These are phyloP conservation scores for Brassicogethes aeneus DNA, from an alignment of 2,888 invertebrate genomes.

Conservation along the genomic window DNA sequence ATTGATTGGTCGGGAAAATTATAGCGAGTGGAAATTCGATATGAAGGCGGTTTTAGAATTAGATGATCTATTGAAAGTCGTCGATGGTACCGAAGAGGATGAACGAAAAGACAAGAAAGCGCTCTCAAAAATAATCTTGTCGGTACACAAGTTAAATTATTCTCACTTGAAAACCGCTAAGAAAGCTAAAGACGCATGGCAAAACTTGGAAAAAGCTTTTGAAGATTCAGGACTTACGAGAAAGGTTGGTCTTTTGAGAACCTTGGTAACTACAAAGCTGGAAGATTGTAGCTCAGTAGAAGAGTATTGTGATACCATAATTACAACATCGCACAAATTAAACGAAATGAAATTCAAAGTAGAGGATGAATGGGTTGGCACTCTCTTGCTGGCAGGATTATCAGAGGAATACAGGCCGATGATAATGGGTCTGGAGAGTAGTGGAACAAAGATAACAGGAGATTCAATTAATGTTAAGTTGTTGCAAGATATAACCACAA, in stretches of 20 bases:
- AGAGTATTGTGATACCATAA: no score
- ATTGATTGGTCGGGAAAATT: neutral
- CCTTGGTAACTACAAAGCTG: no score
- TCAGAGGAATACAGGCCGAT: no score
- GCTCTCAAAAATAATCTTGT: neutral
- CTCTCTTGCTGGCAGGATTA: no score
- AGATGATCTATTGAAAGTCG: neutral
- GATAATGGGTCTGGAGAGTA: no score
- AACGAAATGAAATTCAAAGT: no score
- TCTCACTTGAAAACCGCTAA: neutral
- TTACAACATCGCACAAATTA: no score
- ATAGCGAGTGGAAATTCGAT: neutral
- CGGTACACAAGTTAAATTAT: neutral
- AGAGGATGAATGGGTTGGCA: no score
- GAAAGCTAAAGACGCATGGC: neutral
- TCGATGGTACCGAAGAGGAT: neutral
- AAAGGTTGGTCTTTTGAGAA: neutral
- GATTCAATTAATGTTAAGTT: no score
- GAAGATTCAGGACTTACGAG: neutral
- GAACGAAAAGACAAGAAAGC: neutral
- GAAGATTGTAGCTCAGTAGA: no score
- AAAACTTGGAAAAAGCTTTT: neutral
- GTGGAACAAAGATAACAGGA: no score
- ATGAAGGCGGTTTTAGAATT: neutral
- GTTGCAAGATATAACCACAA: no score